Base-by-base conservation (phyloP, 2,113 vertebrate genomes). In the Saguinus midas region DNA sequence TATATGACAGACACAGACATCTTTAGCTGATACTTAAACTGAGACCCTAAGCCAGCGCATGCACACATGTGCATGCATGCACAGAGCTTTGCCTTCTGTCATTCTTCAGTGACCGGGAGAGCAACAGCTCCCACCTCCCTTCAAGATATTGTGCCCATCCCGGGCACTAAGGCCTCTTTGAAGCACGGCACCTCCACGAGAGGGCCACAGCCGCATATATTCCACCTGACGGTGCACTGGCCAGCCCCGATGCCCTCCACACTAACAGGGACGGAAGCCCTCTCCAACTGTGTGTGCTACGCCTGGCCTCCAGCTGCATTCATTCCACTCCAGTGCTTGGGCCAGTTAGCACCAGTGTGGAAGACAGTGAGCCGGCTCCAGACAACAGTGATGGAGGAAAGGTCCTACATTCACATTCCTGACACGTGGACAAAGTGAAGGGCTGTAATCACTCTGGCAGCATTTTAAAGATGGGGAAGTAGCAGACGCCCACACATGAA, bases 301-400 rank as follows among this genome's bases (percentile, higher is more conserved):
- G 27, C 0, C 18, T 55, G 12, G 89, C 40, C 45, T 81, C 96
- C 93, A 3, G n/a, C 83, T 94, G 94, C 0, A 84, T 90, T 97
- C 97, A 91, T 80, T 95, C 95, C 96, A 97, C 87, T 96, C 96
- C 96, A 94, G 96, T 79, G 84, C 97, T 86, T 92, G 93, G 96
- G 97, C 98, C 97, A 96, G 95, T 98, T 93, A 96, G 98, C 98
- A 98, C 97, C 95, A 96, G 94, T 72, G 70, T 87, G 87, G 96
- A 96, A 61, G 84, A 94, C 93, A n/a, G 85, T 1, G 0, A 61
- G 97, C 0, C 0, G 97, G 97, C 97, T 64, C 90, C 4, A 2
- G 45, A 93, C 6, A 95, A 87, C 14, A 25, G 73, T 57, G 43
- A 52, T 73, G 91, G 93, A 52, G 93, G 78, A 84, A 85, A 66